These are phyloP conservation scores for Oreotragus oreotragus DNA, from an alignment of 2,113 vertebrate genomes.

Conservation along the genomic window DNA sequence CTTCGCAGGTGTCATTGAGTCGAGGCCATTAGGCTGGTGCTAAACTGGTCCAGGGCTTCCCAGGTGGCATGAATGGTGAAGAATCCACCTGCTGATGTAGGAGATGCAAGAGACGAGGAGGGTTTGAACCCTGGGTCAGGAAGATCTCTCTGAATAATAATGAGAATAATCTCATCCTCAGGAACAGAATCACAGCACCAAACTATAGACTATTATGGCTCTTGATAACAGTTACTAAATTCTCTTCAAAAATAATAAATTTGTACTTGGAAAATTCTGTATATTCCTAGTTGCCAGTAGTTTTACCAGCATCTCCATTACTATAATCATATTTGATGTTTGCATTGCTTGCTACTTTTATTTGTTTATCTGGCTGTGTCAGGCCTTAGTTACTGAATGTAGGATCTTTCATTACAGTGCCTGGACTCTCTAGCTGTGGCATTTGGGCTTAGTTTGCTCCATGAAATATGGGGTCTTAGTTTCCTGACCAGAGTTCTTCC, in stretches of 20 bases:
- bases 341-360: not conserved
- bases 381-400: not conserved
- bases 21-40: fast-evolving
- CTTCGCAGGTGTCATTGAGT: not conserved
- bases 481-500: not conserved
- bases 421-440: not conserved
- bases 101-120: not conserved
- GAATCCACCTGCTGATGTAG: not conserved
- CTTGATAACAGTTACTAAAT: not conserved
- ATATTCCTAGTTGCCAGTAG: no score
- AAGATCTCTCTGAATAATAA: not conserved
- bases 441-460: not conserved
- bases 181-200: not conserved
- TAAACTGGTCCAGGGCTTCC: not conserved
- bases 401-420: not conserved
- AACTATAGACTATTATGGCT: not conserved
- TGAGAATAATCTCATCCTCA: not conserved
- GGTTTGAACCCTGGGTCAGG: not conserved
- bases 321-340: no score
- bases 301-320: no score
- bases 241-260: not conserved
- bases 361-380: not conserved
- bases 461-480: not conserved
- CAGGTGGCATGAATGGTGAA: not conserved
- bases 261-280: not conserved